Conservation (phyloP, 2,797 vertebrate genomes). For the Sebastes cheni region DNA sequence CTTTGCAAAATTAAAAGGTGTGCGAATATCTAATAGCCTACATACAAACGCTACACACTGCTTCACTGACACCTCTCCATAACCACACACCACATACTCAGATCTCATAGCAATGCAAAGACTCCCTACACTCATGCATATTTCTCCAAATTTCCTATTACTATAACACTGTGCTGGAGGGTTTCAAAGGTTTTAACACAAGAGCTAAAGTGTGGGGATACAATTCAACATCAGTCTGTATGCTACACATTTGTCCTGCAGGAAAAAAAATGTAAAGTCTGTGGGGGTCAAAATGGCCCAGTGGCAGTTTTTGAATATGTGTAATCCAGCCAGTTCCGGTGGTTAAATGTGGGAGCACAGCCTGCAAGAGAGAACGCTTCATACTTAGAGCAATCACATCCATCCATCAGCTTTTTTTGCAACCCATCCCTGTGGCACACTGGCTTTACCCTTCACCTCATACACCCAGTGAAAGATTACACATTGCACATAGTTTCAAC, state of each 20-base stretch:
- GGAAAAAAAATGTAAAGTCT: neutral
- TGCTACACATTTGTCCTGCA: neutral
- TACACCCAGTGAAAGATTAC: conserved; percentile 16
- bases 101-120: neutral
- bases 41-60: neutral
- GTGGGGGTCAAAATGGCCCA: neutral
- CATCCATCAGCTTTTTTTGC: conserved; percentile 37
- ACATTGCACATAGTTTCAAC: conserved; percentile 18
- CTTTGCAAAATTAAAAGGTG: neutral
- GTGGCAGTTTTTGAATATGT: neutral
- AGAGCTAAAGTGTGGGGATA: neutral
- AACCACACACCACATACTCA: neutral
- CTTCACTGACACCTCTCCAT: neutral
- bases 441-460: conserved; percentile 36
- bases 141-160: neutral
- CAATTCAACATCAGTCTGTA: neutral
- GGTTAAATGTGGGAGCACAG: conserved; percentile 5
- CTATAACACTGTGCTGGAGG: neutral
- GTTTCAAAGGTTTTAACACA: neutral
- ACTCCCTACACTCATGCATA: neutral
- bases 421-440: conserved; percentile 18
- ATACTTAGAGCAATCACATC: conserved; percentile 22
- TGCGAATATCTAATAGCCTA: neutral
- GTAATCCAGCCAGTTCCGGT: neutral
- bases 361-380: conserved; percentile 15